Evolutionary conservation across 2,797 vertebrate genomes (phyloP).

Genomic region (Falco concolor): DNA sequence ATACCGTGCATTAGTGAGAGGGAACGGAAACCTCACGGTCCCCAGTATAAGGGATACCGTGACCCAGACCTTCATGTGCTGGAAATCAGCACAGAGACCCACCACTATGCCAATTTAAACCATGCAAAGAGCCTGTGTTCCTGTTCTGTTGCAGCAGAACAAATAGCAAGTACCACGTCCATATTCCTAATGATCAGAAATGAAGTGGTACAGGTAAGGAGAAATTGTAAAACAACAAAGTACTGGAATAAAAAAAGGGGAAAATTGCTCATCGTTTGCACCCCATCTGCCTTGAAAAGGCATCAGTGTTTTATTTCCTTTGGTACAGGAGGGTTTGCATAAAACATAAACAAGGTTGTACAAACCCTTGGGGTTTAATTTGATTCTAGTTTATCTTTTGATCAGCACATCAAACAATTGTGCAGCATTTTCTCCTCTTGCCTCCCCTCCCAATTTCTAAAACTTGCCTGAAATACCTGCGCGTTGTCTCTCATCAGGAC

Average conservation of each 20-base stretch:
- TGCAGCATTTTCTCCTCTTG: neutral
- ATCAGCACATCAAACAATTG: constrained; percentile 59
- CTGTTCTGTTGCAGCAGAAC: neutral
- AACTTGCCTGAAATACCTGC: neutral
- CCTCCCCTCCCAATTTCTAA: neutral
- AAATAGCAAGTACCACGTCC: neutral
- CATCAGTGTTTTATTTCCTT: constrained; percentile 16
- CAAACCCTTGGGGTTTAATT: constrained; percentile 48
- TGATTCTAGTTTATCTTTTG: constrained; percentile 56
- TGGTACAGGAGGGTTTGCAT: constrained; percentile 33
- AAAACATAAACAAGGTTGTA: constrained; percentile 52
- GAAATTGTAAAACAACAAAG: neutral
- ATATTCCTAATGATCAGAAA: neutral
- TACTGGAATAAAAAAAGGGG: neutral
- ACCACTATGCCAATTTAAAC: neutral
- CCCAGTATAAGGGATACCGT: too few relatives aligned
- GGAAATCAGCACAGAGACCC: neutral
- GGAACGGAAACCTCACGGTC: neutral
- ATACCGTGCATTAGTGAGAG: neutral
- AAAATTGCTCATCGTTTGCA: constrained; percentile 24
- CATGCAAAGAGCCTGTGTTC: neutral
- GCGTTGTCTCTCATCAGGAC: neutral
- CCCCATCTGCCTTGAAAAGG: constrained; percentile 25
- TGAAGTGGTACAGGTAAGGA: neutral
- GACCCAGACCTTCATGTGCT: neutral